Percentiles rank a stretch among this genome's conserved stretches.
phyloP scores from a whole-genome alignment of 2,113 vertebrate species.

The Nothoprocta pentlandii region DNA sequence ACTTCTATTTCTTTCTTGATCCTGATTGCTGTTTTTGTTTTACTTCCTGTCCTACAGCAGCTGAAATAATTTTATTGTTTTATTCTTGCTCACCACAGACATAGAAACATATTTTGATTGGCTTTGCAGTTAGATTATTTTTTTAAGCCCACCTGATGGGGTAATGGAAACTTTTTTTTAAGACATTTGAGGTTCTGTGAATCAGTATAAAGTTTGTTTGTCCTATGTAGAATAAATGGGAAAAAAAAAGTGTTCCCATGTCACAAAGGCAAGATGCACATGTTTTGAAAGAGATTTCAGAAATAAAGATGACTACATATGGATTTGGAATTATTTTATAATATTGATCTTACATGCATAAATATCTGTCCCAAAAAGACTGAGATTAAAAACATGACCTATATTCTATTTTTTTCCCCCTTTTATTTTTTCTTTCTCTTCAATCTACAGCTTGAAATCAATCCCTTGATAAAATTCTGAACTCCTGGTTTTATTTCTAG shows the following conservation, averaged over 20 bases:
- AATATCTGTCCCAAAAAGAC: background rate
- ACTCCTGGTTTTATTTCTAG: background rate
- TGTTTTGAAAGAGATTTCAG: background rate
- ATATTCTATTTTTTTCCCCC: background rate
- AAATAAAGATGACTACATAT: background rate
- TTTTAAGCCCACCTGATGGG: constrained; percentile 27
- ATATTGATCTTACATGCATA: background rate
- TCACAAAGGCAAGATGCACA: background rate
- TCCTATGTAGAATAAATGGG: background rate
- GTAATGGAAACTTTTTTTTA: constrained; percentile 30
- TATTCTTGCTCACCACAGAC: constrained; percentile 39
- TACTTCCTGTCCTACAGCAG: constrained; percentile 69
- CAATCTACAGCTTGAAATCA: background rate
- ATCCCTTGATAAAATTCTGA: background rate
- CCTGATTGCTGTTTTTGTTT: constrained; percentile 67
- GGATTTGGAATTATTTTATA: background rate
- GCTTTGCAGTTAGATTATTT: constrained; percentile 11
- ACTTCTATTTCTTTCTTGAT: constrained; percentile 52
- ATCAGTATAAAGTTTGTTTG: constrained; percentile 22
- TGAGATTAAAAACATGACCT: background rate
- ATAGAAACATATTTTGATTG: constrained; percentile 59
- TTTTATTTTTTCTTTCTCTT: background rate
- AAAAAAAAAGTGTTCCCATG: background rate
- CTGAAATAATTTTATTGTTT: constrained; percentile 78
- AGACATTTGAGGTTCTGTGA: constrained; percentile 57